Evolutionary conservation across 2,113 vertebrate species (phyloP).

Genomic region (Odontophorus gujanensis): DNA sequence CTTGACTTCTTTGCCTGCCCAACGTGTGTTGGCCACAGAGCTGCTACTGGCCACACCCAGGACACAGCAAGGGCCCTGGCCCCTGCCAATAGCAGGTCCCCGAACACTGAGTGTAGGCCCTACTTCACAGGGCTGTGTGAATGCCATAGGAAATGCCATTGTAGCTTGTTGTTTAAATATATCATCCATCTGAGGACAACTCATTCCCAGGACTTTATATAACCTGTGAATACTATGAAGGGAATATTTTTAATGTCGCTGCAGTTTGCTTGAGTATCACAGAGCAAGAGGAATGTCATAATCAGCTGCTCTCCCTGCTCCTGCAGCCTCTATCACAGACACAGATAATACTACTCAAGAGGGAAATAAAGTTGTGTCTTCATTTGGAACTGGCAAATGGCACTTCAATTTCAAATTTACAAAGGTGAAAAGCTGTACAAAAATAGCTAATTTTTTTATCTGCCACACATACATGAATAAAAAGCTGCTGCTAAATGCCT

Average conservation of each 20-base stretch:
- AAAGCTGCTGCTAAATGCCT: neutral
- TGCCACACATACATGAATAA: neutral
- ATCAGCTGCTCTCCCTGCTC: neutral
- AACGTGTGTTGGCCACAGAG: constrained; percentile 8
- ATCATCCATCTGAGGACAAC: neutral
- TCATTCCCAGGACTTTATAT: constrained; percentile 16
- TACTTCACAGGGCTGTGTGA: neutral
- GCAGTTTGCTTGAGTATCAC: neutral
- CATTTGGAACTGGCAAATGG: constrained; percentile 11
- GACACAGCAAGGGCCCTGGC: constrained; percentile 60
- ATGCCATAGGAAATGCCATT: neutral
- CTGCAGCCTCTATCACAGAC: neutral
- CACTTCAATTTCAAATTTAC: neutral
- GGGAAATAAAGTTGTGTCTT: constrained; percentile 3
- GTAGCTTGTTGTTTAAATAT: neutral
- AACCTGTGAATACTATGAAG: neutral
- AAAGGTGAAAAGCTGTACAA: neutral
- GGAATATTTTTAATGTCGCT: constrained; percentile 18
- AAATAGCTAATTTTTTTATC: neutral
- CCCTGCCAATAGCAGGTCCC: constrained; percentile 25
- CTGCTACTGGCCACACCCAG: constrained; percentile 37
- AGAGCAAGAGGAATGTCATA: neutral
- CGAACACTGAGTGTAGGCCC: neutral
- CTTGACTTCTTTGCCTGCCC: neutral
- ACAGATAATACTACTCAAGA: neutral